These are phyloP conservation scores for Calcarius lapponicus DNA, from an alignment of 2,797 vertebrate species.

Conservation along the genomic window DNA sequence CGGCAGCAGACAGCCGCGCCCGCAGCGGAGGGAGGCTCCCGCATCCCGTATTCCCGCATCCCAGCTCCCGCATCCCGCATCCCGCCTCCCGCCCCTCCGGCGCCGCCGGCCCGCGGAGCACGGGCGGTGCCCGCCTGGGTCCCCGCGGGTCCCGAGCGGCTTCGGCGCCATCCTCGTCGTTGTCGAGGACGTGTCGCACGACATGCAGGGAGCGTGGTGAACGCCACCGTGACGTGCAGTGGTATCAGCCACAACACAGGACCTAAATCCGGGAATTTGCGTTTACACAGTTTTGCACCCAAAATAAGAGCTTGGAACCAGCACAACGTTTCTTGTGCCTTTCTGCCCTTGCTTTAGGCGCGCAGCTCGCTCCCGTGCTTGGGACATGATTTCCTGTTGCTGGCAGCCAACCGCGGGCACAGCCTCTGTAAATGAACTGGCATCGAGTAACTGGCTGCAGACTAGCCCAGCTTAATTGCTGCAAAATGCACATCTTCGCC, in stretches of 20 bases:
- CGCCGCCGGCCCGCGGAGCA: neutral
- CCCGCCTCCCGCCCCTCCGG: neutral
- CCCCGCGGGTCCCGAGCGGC: neutral
- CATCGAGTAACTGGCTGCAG: neutral
- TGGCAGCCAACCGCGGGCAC: neutral
- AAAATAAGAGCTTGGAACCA: neutral
- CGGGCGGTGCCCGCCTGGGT: neutral
- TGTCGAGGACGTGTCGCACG: neutral
- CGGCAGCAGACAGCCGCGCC: neutral
- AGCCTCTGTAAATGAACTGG: neutral
- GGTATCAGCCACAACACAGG: neutral
- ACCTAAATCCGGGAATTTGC: neutral
- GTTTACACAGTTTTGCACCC: neutral
- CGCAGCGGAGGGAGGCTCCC: neutral
- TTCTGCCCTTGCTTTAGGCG: neutral
- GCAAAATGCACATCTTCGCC: neutral
- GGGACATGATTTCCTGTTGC: neutral
- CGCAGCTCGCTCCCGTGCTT: neutral
- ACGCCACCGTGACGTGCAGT: no score
- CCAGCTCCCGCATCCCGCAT: accelerated
- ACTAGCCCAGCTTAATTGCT: neutral
- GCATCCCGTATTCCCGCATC: no score
- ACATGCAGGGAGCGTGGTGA: neutral
- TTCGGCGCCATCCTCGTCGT: neutral
- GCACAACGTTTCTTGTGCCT: neutral